Evolutionary conservation across 1,140 invertebrate species (phyloP).

Genomic region (Lepidostoma basale): DNA sequence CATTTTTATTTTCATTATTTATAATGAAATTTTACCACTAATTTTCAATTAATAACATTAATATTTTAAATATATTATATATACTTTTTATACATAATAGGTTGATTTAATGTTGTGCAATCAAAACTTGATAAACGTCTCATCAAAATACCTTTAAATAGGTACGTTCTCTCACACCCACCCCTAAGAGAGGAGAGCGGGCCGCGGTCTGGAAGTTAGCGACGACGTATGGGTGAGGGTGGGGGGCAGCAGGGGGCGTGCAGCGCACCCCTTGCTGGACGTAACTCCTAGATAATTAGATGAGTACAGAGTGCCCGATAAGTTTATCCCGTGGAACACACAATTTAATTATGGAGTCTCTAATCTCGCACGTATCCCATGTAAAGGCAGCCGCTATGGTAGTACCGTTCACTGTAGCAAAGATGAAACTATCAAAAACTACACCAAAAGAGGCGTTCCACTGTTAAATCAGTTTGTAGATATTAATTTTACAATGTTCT

Average conservation of each 20-base stretch:
- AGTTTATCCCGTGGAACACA: conserved; percentile 47
- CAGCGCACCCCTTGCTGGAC: conserved; percentile 36
- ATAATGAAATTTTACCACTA: too few species aligned
- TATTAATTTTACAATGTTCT: too few species aligned
- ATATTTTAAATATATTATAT: background rate
- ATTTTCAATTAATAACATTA: background rate
- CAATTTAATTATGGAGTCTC: conserved; percentile 46
- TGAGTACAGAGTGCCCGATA: conserved; percentile 47
- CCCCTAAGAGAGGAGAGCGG: background rate
- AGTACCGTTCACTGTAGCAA: too few species aligned
- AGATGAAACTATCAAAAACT: too few species aligned
- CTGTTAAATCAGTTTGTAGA: too few species aligned
- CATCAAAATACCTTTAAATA: too few species aligned
- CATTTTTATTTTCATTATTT: too few species aligned
- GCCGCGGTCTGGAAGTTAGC: conserved; percentile 1
- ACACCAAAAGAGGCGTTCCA: too few species aligned
- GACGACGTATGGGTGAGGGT: background rate
- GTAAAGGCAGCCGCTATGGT: conserved; percentile 31
- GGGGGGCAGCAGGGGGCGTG: background rate
- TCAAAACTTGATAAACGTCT: too few species aligned
- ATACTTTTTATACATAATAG: background rate
- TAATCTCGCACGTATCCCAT: conserved; percentile 45
- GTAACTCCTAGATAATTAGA: conserved; percentile 47
- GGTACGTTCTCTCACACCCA: too few species aligned
- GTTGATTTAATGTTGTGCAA: too few species aligned